phyloP scores from a whole-genome alignment of 2,888 invertebrate genomes.

The Apamea anceps region DNA sequence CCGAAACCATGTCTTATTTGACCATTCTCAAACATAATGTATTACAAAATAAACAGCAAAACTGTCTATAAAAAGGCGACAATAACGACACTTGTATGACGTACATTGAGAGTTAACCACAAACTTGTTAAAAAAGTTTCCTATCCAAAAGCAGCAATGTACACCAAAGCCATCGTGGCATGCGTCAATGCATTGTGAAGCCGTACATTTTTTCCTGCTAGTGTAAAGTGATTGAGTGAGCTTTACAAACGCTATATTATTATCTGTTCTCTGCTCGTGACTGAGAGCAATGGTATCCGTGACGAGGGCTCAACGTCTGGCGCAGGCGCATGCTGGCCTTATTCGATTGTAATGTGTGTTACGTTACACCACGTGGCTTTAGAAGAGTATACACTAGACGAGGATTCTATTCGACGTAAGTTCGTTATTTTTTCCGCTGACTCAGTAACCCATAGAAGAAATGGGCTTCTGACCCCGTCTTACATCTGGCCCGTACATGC shows the following conservation, averaged over 20 bases:
- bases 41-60: neutral
- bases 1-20: constrained; percentile 6
- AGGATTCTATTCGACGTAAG: neutral
- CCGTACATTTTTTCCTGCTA: constrained; percentile 21
- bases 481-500: too few relatives aligned
- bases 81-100: neutral
- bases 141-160: neutral
- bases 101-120: neutral
- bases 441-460: neutral
- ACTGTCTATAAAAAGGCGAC: neutral
- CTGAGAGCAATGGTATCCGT: constrained; percentile 19
- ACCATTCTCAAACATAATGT: neutral
- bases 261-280: constrained; percentile 50
- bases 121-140: neutral
- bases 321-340: constrained; percentile 23
- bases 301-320: constrained; percentile 30
- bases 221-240: constrained; percentile 32
- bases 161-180: neutral
- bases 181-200: constrained; percentile 9
- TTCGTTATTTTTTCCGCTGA: neutral
- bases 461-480: neutral
- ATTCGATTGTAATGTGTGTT: constrained; percentile 39
- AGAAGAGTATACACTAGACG: neutral
- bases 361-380: constrained; percentile 33
- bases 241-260: constrained; percentile 36